phyloP scores from a whole-genome alignment of 2,797 vertebrate genomes.

The Rhinichthys osculus region DNA sequence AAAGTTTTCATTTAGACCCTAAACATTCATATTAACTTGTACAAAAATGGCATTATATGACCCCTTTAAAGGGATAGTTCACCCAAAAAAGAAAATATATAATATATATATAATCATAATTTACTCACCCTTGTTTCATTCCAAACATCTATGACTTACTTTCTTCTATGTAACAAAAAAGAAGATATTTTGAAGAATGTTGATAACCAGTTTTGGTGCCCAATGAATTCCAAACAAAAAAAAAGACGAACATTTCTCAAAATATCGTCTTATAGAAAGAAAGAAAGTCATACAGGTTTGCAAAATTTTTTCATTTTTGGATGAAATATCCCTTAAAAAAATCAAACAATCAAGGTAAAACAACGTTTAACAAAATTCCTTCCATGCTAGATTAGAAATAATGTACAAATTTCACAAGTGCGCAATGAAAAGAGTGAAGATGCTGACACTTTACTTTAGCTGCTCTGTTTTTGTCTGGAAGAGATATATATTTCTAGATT shows the following conservation, averaged over 20 bases:
- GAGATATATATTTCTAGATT: neutral
- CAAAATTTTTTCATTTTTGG: neutral
- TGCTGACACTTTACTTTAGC: neutral
- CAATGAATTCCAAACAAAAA: neutral
- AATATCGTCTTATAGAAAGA: neutral
- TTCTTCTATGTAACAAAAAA: neutral
- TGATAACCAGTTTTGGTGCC: neutral
- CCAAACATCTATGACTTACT: neutral
- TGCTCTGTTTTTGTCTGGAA: neutral
- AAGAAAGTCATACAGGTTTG: neutral
- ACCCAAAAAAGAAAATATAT: neutral
- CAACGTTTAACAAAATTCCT: neutral
- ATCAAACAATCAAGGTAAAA: no score
- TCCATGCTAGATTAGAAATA: neutral
- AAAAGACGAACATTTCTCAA: neutral
- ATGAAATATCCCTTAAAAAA: neutral
- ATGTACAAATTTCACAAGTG: neutral
- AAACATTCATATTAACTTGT: no score
- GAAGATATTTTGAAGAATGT: neutral
- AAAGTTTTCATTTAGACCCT: no score
- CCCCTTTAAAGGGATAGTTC: neutral
- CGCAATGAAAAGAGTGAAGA: neutral
- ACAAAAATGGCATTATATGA: no score
- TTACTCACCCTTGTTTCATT: neutral
- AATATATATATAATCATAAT: no score